Percentiles rank a stretch among this genome's conserved stretches.
These are phyloP conservation scores for Xiphorhynchus elegans DNA, from an alignment of 2,113 vertebrate genomes.

Conservation along the genomic window DNA sequence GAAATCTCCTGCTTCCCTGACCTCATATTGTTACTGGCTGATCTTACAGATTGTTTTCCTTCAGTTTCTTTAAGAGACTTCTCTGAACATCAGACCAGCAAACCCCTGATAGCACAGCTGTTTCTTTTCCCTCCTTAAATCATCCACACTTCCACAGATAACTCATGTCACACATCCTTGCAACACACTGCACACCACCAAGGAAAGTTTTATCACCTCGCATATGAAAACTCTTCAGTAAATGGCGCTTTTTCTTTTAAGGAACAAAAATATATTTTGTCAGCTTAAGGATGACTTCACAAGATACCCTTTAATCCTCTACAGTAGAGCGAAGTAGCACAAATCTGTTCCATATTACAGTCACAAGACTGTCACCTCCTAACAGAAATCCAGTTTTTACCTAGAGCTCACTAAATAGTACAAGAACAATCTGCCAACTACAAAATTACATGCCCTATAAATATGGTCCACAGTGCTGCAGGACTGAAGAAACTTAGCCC, in stretches of 20 bases:
- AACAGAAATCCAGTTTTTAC: background rate
- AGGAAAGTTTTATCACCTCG: background rate
- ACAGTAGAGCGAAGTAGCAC: background rate
- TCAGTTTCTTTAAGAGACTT: background rate
- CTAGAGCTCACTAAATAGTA: background rate
- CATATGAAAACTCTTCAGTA: background rate
- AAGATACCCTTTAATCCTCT: background rate
- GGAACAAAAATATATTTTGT: background rate
- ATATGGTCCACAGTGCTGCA: background rate
- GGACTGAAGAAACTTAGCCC: background rate
- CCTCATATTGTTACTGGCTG: background rate
- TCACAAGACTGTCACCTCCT: background rate
- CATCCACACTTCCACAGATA: background rate
- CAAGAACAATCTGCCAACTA: background rate
- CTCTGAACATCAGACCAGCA: background rate
- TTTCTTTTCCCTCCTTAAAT: background rate
- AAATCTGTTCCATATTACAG: background rate
- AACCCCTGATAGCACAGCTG: rapidly evolving
- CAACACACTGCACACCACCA: background rate
- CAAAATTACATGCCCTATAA: background rate
- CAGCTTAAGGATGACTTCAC: background rate
- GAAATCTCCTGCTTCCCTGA: background rate
- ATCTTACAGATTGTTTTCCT: background rate
- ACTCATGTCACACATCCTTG: background rate
- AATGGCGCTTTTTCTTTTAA: background rate